Evolutionary conservation across 2,888 invertebrate species (phyloP), one percentile per base, ranked within the genome.

Genomic region (Polylopha cassiicola): DNA sequence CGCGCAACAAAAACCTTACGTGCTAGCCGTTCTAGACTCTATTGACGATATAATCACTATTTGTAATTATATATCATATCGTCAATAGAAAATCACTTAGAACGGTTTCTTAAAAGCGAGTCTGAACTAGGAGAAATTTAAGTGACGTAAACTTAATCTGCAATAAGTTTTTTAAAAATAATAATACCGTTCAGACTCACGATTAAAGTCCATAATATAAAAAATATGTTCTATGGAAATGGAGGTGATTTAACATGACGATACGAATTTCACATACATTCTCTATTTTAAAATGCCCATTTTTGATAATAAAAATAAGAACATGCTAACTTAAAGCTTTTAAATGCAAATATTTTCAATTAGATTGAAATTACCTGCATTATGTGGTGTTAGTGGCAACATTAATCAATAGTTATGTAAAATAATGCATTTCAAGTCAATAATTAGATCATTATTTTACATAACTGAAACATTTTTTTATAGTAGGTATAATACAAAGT

Each of bases 221-320:
- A 10, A 27, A 10, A 9, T 23, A 29, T 13, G 13, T 59, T 66
- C 75, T 74, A 81, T 69, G 66, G 82, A 84, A 84, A 82, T 81
- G 84, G 82, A 84, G 82, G 79, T 77, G 70, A 73, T 52, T 57
- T 24, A 39, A 37, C 32, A 30, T 39, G 37, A 31, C n/a, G n/a
- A n/a, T n/a, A n/a, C n/a, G n/a, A n/a, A n/a, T n/a, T n/a, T n/a
- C n/a, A n/a, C n/a, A n/a, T n/a, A n/a, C n/a, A n/a, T n/a, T n/a
- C n/a, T n/a, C n/a, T n/a, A n/a, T 51, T 67, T 78, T 76, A 77
- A 84, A 84, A 85, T 82, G 82, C 84, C 84, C 82, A 82, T 85
- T 81, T 80, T 82, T 71, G 70, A 69, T 28, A 26, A 17, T 22
- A 23, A 20, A 46, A 51, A 53, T 44, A 53, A 48, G 53, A 43